Conservation (phyloP, 2,113 vertebrate species). For the Origma solitaria region DNA sequence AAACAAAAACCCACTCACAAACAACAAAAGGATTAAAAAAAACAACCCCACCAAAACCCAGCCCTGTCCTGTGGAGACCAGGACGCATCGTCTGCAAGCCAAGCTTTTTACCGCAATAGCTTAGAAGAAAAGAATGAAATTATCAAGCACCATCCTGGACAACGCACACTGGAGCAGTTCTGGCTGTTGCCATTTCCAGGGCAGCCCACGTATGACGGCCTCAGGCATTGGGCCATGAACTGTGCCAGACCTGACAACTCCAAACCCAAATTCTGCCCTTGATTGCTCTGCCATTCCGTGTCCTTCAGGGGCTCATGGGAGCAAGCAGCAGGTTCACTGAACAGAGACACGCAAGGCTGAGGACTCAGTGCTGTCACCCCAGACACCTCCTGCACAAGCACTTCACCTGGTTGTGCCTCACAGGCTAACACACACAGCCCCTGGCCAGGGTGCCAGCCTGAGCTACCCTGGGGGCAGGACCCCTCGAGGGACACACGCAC, state of each 20-base stretch:
- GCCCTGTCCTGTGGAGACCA: neutral
- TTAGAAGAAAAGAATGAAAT: neutral
- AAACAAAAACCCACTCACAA: neutral
- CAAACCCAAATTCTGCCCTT: neutral
- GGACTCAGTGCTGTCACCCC: neutral
- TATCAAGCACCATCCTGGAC: neutral
- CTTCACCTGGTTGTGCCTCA: neutral
- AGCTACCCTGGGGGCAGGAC: neutral
- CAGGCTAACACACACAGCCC: neutral
- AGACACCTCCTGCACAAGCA: neutral
- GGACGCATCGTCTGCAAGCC: neutral
- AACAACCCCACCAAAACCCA: neutral
- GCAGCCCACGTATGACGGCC: neutral
- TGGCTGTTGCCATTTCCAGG: neutral
- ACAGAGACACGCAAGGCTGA: neutral
- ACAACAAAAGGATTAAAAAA: too few species aligned
- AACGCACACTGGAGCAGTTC: neutral
- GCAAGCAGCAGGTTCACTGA: neutral
- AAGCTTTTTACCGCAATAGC: neutral
- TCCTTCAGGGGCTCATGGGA: neutral
- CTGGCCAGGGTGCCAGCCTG: neutral
- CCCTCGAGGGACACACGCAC: neutral
- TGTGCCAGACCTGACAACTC: neutral
- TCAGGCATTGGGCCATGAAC: neutral
- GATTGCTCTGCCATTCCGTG: fast-evolving